Conservation (phyloP, 2,797 vertebrate genomes). For the Lagocephalus sceleratus region DNA sequence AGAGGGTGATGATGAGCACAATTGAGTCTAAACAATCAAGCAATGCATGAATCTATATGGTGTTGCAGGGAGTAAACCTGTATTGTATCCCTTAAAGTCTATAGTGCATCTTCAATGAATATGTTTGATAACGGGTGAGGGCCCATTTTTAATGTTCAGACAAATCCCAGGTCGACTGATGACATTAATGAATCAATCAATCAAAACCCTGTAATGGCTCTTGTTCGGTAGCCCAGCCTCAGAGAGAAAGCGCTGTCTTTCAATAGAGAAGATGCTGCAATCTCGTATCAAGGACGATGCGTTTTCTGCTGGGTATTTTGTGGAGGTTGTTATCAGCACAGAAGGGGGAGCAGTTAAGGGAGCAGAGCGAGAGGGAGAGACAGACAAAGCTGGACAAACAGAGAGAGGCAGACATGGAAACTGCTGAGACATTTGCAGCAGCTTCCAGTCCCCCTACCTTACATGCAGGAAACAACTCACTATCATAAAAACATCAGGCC, state of each 20-base stretch:
- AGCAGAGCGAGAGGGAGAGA: slow-evolving; percentile 33
- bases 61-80: background rate
- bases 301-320: slow-evolving; percentile 55
- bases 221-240: slow-evolving; percentile 50
- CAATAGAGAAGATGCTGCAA: slow-evolving; percentile 50
- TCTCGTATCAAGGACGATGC: slow-evolving; percentile 58
- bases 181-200: slow-evolving; percentile 55
- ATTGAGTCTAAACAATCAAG: slow-evolving; percentile 26
- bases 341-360: slow-evolving; percentile 25
- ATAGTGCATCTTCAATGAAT: background rate
- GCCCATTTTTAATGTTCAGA: slow-evolving; percentile 35
- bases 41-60: slow-evolving; percentile 22
- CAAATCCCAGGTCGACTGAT: slow-evolving; percentile 52
- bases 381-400: slow-evolving; percentile 28
- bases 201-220: slow-evolving; percentile 51
- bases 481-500: background rate
- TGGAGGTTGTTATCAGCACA: slow-evolving; percentile 58
- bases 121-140: slow-evolving; percentile 5
- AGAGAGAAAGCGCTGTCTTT: slow-evolving; percentile 49
- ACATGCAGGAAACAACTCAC: background rate
- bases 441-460: background rate
- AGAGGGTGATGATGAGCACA: slow-evolving; percentile 16
- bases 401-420: background rate
- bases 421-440: background rate
- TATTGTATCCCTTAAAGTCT: too few relatives aligned